Conservation (phyloP, 1,140 invertebrate species). For the Armadillidium nasatum region DNA sequence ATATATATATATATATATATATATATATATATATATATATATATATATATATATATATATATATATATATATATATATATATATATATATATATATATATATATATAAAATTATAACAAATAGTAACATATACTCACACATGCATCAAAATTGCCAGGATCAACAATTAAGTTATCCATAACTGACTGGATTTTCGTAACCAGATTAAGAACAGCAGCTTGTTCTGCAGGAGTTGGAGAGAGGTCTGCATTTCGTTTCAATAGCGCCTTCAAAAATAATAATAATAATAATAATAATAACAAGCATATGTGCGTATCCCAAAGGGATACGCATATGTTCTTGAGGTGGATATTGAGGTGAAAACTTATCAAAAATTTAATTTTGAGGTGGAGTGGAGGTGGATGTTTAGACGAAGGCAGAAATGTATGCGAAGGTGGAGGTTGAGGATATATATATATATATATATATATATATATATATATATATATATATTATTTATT, state of each 20-base stretch:
- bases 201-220: slow-evolving; percentile 82
- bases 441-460: too few relatives aligned
- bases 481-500: background rate
- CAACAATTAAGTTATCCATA: slow-evolving; percentile 85
- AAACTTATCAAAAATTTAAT: too few relatives aligned
- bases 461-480: background rate
- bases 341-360: too few relatives aligned
- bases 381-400: too few relatives aligned
- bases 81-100: too few relatives aligned
- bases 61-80: background rate
- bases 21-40: background rate
- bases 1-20: background rate
- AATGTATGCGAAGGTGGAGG: too few relatives aligned
- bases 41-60: background rate
- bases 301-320: too few relatives aligned
- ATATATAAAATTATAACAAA: too few relatives aligned
- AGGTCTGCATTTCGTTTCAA: slow-evolving; percentile 86
- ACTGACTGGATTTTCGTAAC: slow-evolving; percentile 90
- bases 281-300: too few relatives aligned
- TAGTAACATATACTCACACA: slow-evolving; percentile 67
- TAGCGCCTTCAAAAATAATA: slow-evolving; percentile 61
- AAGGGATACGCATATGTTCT: too few relatives aligned
- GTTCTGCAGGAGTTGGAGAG: slow-evolving; percentile 80
- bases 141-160: slow-evolving; percentile 87
- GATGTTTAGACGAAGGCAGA: too few relatives aligned